Base-by-base conservation (phyloP, 2,113 vertebrate genomes). In the Pteruthius melanotis region DNA sequence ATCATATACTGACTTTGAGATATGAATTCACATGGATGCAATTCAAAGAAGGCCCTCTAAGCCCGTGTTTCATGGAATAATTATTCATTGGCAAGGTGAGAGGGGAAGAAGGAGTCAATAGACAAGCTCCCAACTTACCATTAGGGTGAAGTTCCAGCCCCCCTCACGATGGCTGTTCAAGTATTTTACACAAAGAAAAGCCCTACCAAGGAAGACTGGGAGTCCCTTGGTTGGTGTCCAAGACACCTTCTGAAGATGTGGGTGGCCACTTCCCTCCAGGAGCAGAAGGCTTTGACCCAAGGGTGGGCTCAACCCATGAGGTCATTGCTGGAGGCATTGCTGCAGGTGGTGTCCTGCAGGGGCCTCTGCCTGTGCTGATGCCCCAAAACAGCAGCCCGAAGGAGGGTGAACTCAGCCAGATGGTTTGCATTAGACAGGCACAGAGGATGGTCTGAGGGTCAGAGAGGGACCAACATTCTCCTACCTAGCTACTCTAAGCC, bases 301-400 rank as follows among this genome's bases (percentile, higher is more conserved):
- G 24, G 26, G 21, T 10, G 3, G 27, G 11, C 7, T 66, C 27
- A 77, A 7, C 18, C 28, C 35, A 8, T 0, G 2, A 66, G 16
- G 30, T 4, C 6, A 4, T 5, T 1, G 2, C 40, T 19, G 35
- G 10, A 47, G 19, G 2, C 16, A 28, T 15, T 45, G 52, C n/a
- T 19, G 6, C 42, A 57, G 60, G 13, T 5, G 1, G 5, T 39
- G 39, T 37, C 82, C 81, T 71, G 35, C 21, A 28, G 30, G 53
- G 70, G 77, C n/a, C 30, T 84, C 61, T 75, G 61, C 44, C 77
- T 45, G 35, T 6, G 4, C 33, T 71, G 30, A 5, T 60, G 56
- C 15, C 68, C 22, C n/a, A 53, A 28, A 49, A 5, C 35, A 54
- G 47, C 33, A 6, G 20, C 31, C 24, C 3, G 5, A 42, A 39